Conservation (phyloP, 2,797 vertebrate species). For the Scolopax rusticola region DNA sequence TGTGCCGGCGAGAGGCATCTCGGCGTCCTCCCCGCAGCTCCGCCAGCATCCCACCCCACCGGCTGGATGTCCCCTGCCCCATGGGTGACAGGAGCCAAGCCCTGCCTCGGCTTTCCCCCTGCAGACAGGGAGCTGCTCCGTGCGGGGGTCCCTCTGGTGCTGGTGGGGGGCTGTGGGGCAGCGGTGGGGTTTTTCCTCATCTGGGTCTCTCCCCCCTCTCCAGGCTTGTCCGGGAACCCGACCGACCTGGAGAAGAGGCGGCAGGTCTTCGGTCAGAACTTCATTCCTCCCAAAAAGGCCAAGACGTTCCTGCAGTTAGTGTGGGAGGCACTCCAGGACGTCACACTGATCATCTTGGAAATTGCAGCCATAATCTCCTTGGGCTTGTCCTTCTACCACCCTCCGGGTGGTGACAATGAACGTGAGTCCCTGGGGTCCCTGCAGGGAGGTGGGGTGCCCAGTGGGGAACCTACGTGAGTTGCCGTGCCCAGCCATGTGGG, state of each 20-base stretch:
- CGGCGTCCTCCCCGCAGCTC: accelerated
- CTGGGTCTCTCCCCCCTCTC: not conserved
- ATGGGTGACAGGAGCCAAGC: not conserved
- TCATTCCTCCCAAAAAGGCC: constrained; percentile 95
- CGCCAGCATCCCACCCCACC: accelerated
- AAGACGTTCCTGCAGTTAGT: constrained; percentile 97
- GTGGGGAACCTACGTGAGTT: accelerated
- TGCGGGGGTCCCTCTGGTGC: accelerated
- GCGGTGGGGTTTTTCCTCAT: accelerated
- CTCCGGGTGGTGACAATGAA: constrained; percentile 86
- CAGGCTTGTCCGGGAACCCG: constrained; percentile 94
- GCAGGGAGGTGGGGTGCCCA: accelerated
- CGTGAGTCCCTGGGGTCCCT: constrained; percentile 75
- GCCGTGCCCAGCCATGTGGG: accelerated
- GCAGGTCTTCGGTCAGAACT: constrained; percentile 88
- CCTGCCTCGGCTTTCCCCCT: accelerated
- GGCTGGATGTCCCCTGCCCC: not conserved
- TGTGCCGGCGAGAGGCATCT: not conserved
- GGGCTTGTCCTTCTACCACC: constrained; percentile 94
- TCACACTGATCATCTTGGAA: constrained; percentile 96
- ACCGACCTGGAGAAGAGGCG: constrained; percentile 92
- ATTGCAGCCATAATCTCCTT: constrained; percentile 97
- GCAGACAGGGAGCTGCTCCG: not conserved
- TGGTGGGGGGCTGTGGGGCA: not conserved
- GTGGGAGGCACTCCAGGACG: constrained; percentile 98